Conservation (phyloP, 2,113 vertebrate genomes). For the Pterocles orientalis region DNA sequence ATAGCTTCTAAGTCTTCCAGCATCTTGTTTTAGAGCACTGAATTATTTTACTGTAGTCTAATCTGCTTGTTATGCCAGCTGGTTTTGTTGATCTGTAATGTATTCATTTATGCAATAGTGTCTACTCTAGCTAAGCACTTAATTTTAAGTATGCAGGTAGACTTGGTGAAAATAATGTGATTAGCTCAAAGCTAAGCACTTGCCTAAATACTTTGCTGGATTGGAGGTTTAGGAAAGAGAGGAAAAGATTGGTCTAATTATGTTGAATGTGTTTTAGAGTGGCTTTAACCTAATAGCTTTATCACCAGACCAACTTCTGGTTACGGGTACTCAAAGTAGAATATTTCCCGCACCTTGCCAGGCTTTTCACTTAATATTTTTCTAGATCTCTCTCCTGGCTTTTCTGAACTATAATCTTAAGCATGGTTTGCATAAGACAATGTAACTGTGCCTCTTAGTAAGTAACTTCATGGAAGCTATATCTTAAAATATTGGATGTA, state of each 20-base stretch:
- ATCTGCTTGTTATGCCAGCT: background rate
- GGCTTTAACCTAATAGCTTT: background rate
- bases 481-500: background rate
- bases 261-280: conserved; percentile 13
- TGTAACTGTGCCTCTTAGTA: background rate
- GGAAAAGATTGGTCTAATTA: conserved; percentile 17
- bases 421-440: background rate
- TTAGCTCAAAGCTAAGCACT: conserved; percentile 34
- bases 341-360: background rate
- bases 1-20: background rate
- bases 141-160: conserved; percentile 22
- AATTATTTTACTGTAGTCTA: background rate
- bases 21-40: background rate
- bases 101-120: conserved; percentile 21
- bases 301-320: background rate
- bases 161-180: background rate
- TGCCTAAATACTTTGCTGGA: conserved; percentile 24
- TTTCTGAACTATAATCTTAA: background rate
- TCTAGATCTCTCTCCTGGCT: background rate
- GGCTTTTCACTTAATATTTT: background rate
- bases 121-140: conserved; percentile 3
- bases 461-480: background rate
- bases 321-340: fast-evolving
- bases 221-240: background rate
- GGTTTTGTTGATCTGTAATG: conserved; percentile 21